Evolutionary conservation across 2,888 invertebrate species (phyloP), one percentile per base, ranked within the genome.

Genomic region (Cataglyphis cursor): DNA sequence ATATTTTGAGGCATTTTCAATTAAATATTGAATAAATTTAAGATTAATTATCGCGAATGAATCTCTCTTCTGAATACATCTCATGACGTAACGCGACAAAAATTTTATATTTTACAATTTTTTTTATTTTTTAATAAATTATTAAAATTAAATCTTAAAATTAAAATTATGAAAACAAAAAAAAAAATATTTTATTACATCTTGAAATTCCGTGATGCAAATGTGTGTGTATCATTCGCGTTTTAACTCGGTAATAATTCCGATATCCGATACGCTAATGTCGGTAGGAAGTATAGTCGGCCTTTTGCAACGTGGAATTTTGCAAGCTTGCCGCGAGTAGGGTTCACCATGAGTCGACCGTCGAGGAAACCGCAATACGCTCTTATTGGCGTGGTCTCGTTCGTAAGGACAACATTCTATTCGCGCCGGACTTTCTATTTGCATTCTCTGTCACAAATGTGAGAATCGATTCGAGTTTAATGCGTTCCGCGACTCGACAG

Each of bases 361-460:
- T 66, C 24, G 24, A 59, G 68, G 73, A 75, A 89, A 85, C 78
- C 75, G 81, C 82, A 83, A 59, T 61, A 85, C 76, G 89, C 89
- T 91, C 91, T 92, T 92, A 92, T 93, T 91, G 92, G 91, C 92
- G 90, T 92, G 92, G 90, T 88, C 90, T 86, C 83, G 73, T 86
- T 85, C 82, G 75, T 89, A 90, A 87, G 87, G 89, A 90, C 90
- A 90, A 89, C 92, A 90, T 93, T 92, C 92, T 91, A 92, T 86
- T 81, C 70, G 75, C 72, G 59, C 48, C 41, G 59, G 81, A 91
- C 91, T 91, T 91, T 91, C 91, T 89, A 91, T 91, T 91, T 90
- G 90, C 91, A 91, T 90, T 90, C 88, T 65, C 83, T 86, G 88
- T 88, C 91, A 84, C 86, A 86, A 88, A 89, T 90, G 88, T 90